Conservation (phyloP, 2,113 vertebrate species). For the Tenebrosternarchus preto region DNA sequence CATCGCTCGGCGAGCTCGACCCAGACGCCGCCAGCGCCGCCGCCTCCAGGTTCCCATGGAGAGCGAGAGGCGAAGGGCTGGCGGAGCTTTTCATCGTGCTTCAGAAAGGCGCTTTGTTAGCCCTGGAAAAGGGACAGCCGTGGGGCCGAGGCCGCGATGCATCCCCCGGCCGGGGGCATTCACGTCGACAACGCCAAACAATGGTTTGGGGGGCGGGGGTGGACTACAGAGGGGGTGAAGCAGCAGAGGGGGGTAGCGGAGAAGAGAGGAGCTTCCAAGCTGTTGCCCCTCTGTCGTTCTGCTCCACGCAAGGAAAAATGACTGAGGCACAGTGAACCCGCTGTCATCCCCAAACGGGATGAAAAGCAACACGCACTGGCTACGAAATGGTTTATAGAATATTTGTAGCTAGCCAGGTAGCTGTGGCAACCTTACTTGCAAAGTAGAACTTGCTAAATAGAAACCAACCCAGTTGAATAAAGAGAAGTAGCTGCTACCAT, state of each 20-base stretch:
- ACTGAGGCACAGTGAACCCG: background rate
- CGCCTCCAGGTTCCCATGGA: constrained; percentile 87
- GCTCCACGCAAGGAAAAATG: background rate
- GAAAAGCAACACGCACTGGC: no score
- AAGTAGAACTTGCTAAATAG: background rate
- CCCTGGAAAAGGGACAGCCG: constrained; percentile 87
- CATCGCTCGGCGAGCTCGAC: constrained; percentile 85
- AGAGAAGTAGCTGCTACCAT: no score
- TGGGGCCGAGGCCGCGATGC: constrained; percentile 77
- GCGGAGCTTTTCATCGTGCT: constrained; percentile 81
- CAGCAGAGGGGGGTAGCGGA: background rate
- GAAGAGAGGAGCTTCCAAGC: background rate
- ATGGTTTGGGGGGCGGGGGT: constrained; percentile 54
- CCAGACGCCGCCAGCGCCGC: constrained; percentile 70
- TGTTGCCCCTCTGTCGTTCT: background rate
- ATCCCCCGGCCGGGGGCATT: constrained; percentile 77
- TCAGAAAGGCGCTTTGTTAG: constrained; percentile 98
- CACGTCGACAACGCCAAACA: constrained; percentile 78
- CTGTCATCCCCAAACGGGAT: background rate
- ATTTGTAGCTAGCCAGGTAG: no score
- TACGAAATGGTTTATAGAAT: background rate
- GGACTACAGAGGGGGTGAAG: constrained; percentile 65
- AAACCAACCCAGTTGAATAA: background rate
- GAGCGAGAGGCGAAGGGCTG: constrained; percentile 81
- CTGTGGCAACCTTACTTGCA: no score